Evolutionary conservation across 2,113 vertebrate species (phyloP).

Genomic region (Syngnathus typhle): DNA sequence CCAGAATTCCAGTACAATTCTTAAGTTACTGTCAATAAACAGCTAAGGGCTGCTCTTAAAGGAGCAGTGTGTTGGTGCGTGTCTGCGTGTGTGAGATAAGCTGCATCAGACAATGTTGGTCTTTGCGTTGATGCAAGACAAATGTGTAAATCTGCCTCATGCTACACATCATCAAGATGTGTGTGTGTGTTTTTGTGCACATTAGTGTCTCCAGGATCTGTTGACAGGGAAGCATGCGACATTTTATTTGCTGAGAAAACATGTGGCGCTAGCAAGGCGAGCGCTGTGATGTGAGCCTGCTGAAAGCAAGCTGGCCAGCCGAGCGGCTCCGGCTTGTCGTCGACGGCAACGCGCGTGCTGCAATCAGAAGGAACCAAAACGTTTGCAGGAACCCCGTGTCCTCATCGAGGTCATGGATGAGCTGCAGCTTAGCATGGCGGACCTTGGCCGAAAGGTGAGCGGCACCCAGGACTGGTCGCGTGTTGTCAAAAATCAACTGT

Average conservation of each 20-base stretch:
- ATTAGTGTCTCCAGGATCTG: slow-evolving; percentile 62
- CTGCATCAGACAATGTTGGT: slow-evolving; percentile 27
- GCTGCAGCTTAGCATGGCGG: too few relatives aligned
- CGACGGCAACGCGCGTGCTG: slow-evolving; percentile 10
- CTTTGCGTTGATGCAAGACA: slow-evolving; percentile 28
- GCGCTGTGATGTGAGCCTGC: slow-evolving; percentile 51
- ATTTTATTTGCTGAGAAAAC: slow-evolving; percentile 67
- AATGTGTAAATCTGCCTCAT: slow-evolving; percentile 53
- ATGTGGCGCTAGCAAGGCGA: slow-evolving; percentile 42
- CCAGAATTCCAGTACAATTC: slow-evolving; percentile 71
- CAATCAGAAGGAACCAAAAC: background rate
- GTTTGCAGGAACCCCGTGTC: too few relatives aligned
- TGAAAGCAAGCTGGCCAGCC: slow-evolving; percentile 53
- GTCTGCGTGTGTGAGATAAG: slow-evolving; percentile 40
- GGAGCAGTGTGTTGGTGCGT: slow-evolving; percentile 33
- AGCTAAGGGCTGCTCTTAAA: slow-evolving; percentile 61
- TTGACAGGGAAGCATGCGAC: slow-evolving; percentile 65
- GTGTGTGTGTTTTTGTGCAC: slow-evolving; percentile 39
- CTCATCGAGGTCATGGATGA: too few relatives aligned
- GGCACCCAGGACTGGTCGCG: too few relatives aligned
- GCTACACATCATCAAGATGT: slow-evolving; percentile 30
- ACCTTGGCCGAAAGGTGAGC: too few relatives aligned
- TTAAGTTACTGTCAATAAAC: slow-evolving; percentile 72
- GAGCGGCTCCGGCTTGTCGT: slow-evolving; percentile 31
- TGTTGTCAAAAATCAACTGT: too few relatives aligned